Evolutionary conservation across 2,797 vertebrate genomes (phyloP).

Genomic region (Danio albolineatus): DNA sequence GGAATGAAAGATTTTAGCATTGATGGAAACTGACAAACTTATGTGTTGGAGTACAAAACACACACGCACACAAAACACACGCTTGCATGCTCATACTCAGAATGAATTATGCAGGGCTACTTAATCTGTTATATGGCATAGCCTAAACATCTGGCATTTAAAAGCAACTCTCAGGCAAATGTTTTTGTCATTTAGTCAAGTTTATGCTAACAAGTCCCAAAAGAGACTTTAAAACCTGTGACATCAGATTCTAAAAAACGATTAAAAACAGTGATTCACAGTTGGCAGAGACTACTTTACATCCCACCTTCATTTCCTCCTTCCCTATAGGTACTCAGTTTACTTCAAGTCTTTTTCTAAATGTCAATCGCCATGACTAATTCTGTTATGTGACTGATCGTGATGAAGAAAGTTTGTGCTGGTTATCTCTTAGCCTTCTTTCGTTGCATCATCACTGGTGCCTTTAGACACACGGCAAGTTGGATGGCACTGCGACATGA

Average conservation of each 20-base stretch:
- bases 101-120: slow-evolving; percentile 17
- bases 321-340: neutral
- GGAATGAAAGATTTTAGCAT: slow-evolving; percentile 11
- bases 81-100: neutral
- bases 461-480: neutral
- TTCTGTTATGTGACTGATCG: neutral
- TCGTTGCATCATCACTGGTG: neutral
- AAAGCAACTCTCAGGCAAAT: neutral
- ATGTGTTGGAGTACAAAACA: neutral
- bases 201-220: neutral
- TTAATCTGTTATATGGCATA: slow-evolving; percentile 36
- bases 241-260: neutral
- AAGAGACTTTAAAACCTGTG: neutral
- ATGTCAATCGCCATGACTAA: neutral
- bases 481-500: neutral
- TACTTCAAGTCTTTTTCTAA: neutral
- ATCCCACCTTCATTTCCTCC: neutral
- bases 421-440: neutral
- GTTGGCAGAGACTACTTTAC: neutral
- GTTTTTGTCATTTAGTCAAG: neutral
- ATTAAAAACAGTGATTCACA: slow-evolving; percentile 6
- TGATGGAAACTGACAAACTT: slow-evolving; percentile 34
- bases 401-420: neutral
- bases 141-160: slow-evolving; percentile 27
- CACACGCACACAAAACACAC: neutral